phyloP scores from a whole-genome alignment of 37 sponge, comb jelly and placozoan genomes.

The Sycon ciliatum region DNA sequence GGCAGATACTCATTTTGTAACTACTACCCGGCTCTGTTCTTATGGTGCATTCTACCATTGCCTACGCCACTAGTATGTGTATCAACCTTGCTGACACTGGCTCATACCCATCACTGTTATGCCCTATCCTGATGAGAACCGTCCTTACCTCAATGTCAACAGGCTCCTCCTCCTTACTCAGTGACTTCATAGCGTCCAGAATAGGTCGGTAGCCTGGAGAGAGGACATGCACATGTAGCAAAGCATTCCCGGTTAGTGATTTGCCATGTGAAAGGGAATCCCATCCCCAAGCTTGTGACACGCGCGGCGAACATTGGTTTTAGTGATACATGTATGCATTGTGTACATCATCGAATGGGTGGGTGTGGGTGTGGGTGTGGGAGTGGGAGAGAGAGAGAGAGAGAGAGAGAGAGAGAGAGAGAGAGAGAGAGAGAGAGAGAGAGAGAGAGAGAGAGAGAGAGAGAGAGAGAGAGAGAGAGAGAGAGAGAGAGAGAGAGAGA shows the following conservation, averaged over 20 bases:
- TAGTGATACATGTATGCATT: too few relatives aligned
- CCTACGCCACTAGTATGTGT: too few relatives aligned
- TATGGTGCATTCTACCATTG: too few relatives aligned
- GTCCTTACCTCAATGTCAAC: conserved; percentile 57
- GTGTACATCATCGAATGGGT: conserved; percentile 18
- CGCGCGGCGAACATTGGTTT: too few relatives aligned
- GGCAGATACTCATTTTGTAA: too few relatives aligned
- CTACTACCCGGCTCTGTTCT: too few relatives aligned
- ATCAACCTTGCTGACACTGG: too few relatives aligned
- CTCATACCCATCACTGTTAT: conserved; percentile 36
- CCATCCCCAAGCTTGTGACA: too few relatives aligned
- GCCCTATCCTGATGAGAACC: conserved; percentile 37
- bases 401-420: not conserved
- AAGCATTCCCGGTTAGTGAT: too few relatives aligned
- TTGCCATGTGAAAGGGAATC: too few relatives aligned
- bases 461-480: not conserved
- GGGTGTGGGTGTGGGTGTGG: not conserved
- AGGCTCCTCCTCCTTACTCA: conserved; percentile 33
- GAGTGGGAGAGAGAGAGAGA: not conserved
- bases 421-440: conserved; percentile 13
- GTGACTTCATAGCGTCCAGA: conserved; percentile 71
- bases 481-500: not conserved
- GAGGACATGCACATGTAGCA: too few relatives aligned
- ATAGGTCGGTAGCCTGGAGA: conserved; percentile 72
- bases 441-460: conserved; percentile 16